These are phyloP conservation scores for Macrobrachium nipponense DNA, from an alignment of 1,140 invertebrate species.

Conservation along the genomic window DNA sequence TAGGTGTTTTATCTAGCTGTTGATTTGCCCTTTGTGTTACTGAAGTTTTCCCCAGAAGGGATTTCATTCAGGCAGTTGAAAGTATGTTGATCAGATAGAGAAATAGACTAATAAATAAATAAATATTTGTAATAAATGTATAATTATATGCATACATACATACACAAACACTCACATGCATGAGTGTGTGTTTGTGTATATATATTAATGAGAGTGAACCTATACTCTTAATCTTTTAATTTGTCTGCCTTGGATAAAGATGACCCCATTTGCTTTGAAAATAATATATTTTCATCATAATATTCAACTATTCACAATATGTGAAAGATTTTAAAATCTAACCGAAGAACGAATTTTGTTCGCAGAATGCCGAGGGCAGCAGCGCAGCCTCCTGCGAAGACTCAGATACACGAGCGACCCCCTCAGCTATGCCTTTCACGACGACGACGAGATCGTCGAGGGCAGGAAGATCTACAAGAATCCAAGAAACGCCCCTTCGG, in stretches of 20 bases:
- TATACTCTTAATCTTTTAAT: no score
- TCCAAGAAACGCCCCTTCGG: slow-evolving; percentile 32
- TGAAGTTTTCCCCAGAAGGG: no score
- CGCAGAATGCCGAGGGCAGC: background rate
- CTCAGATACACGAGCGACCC: background rate
- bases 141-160: background rate
- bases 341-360: background rate
- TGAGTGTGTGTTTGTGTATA: background rate
- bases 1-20: no score
- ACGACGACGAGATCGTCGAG: slow-evolving; percentile 30
- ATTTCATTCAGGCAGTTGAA: no score
- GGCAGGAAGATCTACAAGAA: slow-evolving; percentile 34
- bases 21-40: no score
- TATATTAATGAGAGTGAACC: background rate
- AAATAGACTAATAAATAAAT: background rate
- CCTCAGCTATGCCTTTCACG: slow-evolving; percentile 18
- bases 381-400: background rate
- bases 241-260: no score
- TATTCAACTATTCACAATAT: background rate
- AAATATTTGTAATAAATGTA: background rate
- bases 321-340: background rate
- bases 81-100: no score
- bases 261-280: no score
- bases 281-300: no score
- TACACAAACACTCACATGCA: background rate